Evolutionary conservation across 2,797 vertebrate genomes (phyloP), one percentile per base, ranked within the genome.

Genomic region (Perodicticus potto): DNA sequence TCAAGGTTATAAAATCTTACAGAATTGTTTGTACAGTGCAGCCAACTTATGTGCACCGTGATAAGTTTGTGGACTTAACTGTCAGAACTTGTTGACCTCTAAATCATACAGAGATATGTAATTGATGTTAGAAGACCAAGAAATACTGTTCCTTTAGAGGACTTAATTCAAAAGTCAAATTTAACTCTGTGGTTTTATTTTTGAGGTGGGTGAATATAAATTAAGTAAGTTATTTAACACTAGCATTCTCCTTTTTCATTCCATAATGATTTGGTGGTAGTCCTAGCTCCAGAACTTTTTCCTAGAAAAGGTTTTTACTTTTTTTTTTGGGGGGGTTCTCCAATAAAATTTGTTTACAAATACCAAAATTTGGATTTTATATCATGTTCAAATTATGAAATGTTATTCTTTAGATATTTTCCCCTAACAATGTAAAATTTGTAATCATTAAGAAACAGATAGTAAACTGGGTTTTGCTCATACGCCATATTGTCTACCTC

Each of bases 161-260:
- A 43, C 29, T 76, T 45, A 45, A n/a, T 92, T 83, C 14, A 20
- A 63, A 5, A 80, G 23, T 76, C 11, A 69, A 5, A 78, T 49
- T 93, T 83, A 74, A 20, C 74, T 2, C 49, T 89, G 12, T 86
- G 9, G 22, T 49, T 92, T 92, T 53, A 82, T 53, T 91, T 93
- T 22, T 90, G 65, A 93, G 32, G 22, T 70, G 5, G 4, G 25
- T 20, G 19, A 70, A 90, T 45, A 80, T 76, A 94, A 92, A 22
- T 70, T 14, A 76, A 27, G 29, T 55, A 5, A 8, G 1, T 77
- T 90, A 86, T 43, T 93, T 86, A 25, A 69, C 57, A 69, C 55
- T 11, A 65, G 17, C 5, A 78, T 29, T 10, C 11, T 91, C 11
- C 25, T 12, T 82, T 84, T 92, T 77, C 9, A 43, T 43, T 29